Percentiles rank a stretch among this genome's conserved stretches.
phyloP scores from a whole-genome alignment of 2,797 vertebrate genomes.

The Megalops cyprinoides region DNA sequence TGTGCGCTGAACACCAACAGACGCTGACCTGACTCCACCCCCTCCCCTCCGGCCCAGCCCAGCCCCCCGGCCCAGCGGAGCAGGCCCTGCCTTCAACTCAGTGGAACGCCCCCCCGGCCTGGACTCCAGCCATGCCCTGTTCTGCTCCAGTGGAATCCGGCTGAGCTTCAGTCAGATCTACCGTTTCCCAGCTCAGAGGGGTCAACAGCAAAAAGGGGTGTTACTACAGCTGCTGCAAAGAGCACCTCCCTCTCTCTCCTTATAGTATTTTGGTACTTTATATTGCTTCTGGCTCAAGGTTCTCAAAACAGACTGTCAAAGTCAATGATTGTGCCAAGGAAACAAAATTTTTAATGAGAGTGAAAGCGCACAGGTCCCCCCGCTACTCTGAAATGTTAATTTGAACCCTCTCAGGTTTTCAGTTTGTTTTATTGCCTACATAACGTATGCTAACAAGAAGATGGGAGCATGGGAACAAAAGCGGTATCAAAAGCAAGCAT shows the following conservation, averaged over 20 bases:
- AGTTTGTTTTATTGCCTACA: conserved; percentile 19
- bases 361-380: conserved; percentile 7
- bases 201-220: background rate
- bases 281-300: background rate
- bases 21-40: conserved; percentile 26
- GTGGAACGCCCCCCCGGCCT: background rate
- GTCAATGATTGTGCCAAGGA: conserved; percentile 15
- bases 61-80: too few relatives aligned
- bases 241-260: background rate
- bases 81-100: background rate
- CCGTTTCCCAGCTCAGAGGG: background rate
- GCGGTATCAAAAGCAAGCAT: conserved; percentile 55
- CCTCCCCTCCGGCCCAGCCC: background rate
- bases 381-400: background rate
- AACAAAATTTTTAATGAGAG: background rate
- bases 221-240: background rate
- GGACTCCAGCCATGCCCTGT: background rate
- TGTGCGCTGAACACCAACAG: conserved; percentile 54
- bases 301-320: background rate
- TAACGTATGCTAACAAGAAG: conserved; percentile 51
- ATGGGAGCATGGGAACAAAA: conserved; percentile 56
- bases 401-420: conserved; percentile 24
- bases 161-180: background rate
- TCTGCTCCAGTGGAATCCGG: background rate
- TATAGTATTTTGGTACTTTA: background rate